Conservation (phyloP, 2,888 invertebrate genomes). For the Vanessa cardui region DNA sequence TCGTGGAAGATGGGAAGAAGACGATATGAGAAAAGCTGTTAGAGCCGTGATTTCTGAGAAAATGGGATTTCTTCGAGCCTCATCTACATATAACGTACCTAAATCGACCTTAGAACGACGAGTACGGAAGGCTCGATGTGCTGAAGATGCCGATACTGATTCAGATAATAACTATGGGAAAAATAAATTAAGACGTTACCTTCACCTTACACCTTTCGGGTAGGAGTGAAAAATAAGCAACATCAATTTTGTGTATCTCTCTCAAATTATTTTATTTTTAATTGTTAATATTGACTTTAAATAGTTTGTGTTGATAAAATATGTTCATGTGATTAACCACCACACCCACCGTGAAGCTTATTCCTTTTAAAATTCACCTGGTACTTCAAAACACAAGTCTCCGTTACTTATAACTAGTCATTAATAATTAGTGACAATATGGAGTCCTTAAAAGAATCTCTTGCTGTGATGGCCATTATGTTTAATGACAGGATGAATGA, state of each 20-base stretch:
- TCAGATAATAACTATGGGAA: neutral
- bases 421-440: neutral
- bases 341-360: no score
- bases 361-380: no score
- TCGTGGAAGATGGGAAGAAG: neutral
- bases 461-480: neutral
- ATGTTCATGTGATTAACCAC: no score
- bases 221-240: no score
- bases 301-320: no score
- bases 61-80: neutral
- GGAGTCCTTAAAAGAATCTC: neutral
- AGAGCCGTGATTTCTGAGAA: neutral
- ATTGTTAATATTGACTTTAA: no score
- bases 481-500: constrained; percentile 8
- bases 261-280: no score
- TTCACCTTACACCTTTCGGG: no score
- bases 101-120: neutral
- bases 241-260: no score
- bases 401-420: no score
- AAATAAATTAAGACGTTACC: neutral
- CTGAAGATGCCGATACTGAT: neutral
- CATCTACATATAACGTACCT: neutral
- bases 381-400: no score
- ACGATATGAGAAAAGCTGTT: neutral
- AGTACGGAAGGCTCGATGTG: neutral